Evolutionary conservation across 2,888 invertebrate species (phyloP).

Genomic region (Drosophila cognata): DNA sequence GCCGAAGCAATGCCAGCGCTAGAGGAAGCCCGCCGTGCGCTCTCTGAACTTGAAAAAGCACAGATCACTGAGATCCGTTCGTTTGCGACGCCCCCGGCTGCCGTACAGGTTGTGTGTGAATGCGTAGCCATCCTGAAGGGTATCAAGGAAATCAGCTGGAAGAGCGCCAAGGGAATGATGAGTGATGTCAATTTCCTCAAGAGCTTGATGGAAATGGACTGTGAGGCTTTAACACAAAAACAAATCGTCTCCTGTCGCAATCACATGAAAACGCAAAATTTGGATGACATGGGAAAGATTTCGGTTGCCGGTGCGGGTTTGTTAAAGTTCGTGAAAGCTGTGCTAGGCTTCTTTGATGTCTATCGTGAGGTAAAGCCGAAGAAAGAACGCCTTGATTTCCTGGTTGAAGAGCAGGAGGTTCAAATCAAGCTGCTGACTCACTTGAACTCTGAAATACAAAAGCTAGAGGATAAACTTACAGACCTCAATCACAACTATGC

Average conservation of each 20-base stretch:
- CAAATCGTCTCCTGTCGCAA: constrained; percentile 90
- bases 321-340: constrained; percentile 93
- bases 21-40: constrained; percentile 91
- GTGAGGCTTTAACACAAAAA: constrained; percentile 89
- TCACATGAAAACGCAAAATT: constrained; percentile 89
- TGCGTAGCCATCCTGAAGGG: constrained; percentile 94
- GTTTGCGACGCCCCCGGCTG: constrained; percentile 95
- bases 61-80: constrained; percentile 97
- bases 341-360: constrained; percentile 95
- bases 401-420: constrained; percentile 90
- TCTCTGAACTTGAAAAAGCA: constrained; percentile 93
- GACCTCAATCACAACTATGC: constrained; percentile 91
- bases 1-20: constrained; percentile 93
- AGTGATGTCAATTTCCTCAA: constrained; percentile 93
- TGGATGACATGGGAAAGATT: constrained; percentile 93
- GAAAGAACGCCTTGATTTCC: constrained; percentile 91
- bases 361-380: constrained; percentile 94
- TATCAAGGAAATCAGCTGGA: constrained; percentile 94
- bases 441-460: constrained; percentile 90
- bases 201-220: constrained; percentile 94
- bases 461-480: constrained; percentile 89
- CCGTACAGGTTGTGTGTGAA: constrained; percentile 95
- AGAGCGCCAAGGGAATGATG: constrained; percentile 96
- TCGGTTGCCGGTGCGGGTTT: constrained; percentile 95
- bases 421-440: constrained; percentile 88